A percentile compares a stretch with the other conserved stretches of the same genome.
These are phyloP conservation scores for Lophochroa leadbeateri DNA, from an alignment of 2,113 vertebrate species.

Conservation along the genomic window DNA sequence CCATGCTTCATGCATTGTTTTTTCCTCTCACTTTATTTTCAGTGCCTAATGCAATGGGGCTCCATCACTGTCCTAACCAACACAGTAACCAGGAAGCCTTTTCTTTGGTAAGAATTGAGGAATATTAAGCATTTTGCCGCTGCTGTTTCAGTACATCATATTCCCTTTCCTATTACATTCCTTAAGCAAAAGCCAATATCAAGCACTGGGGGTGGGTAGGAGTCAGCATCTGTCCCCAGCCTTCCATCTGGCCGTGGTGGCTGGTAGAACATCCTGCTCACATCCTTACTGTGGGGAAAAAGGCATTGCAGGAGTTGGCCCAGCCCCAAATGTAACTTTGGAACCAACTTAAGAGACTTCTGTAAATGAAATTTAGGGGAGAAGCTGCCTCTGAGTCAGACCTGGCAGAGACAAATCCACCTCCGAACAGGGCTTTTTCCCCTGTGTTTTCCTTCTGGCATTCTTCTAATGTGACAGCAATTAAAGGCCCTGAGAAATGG, in stretches of 20 bases:
- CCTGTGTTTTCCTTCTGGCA: neutral
- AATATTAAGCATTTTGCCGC: neutral
- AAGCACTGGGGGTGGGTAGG: neutral
- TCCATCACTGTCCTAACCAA: neutral
- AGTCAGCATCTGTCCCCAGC: neutral
- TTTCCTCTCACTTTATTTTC: neutral
- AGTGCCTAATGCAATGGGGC: neutral
- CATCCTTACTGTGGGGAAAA: fast-evolving
- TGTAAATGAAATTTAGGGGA: neutral
- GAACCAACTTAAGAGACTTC: neutral
- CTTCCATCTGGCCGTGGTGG: fast-evolving
- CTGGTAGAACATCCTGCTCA: neutral
- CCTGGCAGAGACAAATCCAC: neutral
- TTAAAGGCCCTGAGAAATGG: slow-evolving; percentile 27
- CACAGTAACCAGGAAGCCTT: neutral
- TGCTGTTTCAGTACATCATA: neutral
- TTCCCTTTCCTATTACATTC: neutral
- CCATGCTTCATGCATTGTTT: neutral
- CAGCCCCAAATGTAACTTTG: neutral
- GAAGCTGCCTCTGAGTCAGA: neutral
- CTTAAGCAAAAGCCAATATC: neutral
- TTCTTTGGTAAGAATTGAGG: neutral
- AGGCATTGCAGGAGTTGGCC: neutral
- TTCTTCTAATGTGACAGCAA: slow-evolving; percentile 24
- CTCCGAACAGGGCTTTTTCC: neutral